Evolutionary conservation across 2,113 vertebrate species (phyloP), one percentile per base, ranked within the genome.

Genomic region (Orientallactaga bullata): DNA sequence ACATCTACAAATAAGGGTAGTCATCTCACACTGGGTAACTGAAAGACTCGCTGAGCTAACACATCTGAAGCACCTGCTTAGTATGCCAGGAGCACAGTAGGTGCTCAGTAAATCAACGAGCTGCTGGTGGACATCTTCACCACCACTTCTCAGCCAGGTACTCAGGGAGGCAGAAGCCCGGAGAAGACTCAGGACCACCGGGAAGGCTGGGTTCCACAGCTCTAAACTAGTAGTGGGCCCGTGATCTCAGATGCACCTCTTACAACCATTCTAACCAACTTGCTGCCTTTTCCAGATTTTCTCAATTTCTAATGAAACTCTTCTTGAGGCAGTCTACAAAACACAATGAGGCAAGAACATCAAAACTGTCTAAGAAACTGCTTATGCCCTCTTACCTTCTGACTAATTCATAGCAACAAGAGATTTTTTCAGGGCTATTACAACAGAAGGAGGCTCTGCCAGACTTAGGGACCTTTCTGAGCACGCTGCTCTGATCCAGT

Each of bases 211-310:
- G 30, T 89, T 71, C 39, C 51, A 85, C 77, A 68, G 60, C 78
- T 90, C 79, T 65, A 90, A 37, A 85, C 60, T 80, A 32, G 76
- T 23, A 83, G 60, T 47, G 37, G 66, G 55, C 65, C 94, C 26
- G 39, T 9, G 24, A 89, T 84, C 89, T n/a, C 58, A 80, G 39
- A 58, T 55, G 66, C 51, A 65, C 66, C 91, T 72, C 17, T 68
- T 89, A 61, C 30, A 81, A 80, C 61, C 68, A 84, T 11, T 71
- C 60, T 65, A 74, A 35, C 80, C 84, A 91, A 74, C 86, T 73
- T 60, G 91, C 74, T 96, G 93, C 63, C 85, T 93, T 95, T 73
- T 79, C 63, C 21, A 92, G 89, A 81, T 37, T 91, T 81, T 96
- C 73, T 88, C 82, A 37, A 88, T 89, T 86, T 90, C 89, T 93